Evolutionary conservation across 2,888 invertebrate species (phyloP), one percentile per base, ranked within the genome.

Genomic region (Scaptodrosophila latifasciaeformis): DNA sequence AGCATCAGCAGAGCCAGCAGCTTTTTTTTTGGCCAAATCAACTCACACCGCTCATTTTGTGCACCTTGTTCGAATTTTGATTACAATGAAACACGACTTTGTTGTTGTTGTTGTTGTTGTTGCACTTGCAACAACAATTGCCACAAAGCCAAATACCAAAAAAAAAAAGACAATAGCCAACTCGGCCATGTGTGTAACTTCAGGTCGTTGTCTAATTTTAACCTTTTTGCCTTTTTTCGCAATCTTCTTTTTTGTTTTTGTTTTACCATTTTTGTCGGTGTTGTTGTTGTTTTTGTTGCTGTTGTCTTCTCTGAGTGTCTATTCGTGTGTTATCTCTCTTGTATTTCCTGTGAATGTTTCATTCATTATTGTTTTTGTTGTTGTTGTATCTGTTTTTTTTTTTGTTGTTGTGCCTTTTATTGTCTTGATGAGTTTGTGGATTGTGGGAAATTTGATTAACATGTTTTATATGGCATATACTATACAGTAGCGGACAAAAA

Each of bases 381-480:
- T 43, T 37, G 45, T 15, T 46, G 31, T 30, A 17, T 12, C 18
- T 43, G 19, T 35, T 43, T 21, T 9, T 21, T 15, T 18, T 34
- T 15, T 44, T 57, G 31, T n/a, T 27, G 17, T 19, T 44, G 29
- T 21, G 52, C 39, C 30, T 34, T 37, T 43, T 3, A 21, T 10
- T 21, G 43, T 31, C 17, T 52, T 29, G 46, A 42, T 27, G 44
- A 52, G 54, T 51, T 30, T 55, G 54, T 59, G 37, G 49, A 27
- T 54, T 66, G 61, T 64, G 67, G 54, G 57, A 55, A 70, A 48
- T 62, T 74, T 62, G 58, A 62, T 65, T 35, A 64, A 53, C 47
- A 34, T 29, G 17, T 44, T 45, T 17, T 19, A n/a, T 34, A 10
- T 29, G 44, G n/a, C n/a, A n/a, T n/a, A n/a, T n/a, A n/a, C n/a